Conservation (phyloP, 2,113 vertebrate species). For the Toxotes jaculatrix region DNA sequence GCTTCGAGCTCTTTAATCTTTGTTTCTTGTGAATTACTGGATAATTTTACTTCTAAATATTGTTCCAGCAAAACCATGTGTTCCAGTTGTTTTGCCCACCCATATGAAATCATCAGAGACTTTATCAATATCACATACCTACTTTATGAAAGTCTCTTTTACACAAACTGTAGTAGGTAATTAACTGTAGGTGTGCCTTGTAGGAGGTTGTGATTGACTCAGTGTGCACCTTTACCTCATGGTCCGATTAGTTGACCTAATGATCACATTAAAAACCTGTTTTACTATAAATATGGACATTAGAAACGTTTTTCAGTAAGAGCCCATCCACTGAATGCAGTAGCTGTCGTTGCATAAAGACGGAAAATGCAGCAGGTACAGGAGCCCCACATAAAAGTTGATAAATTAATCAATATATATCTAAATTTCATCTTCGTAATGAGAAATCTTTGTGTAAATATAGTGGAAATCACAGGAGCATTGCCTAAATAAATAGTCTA, state of each 20-base stretch:
- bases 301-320: background rate
- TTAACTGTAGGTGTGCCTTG: background rate
- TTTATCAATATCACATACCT: background rate
- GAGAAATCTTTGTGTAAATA: constrained; percentile 1
- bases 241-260: background rate
- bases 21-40: too few relatives aligned
- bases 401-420: background rate
- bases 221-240: background rate
- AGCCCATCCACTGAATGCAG: background rate
- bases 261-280: background rate
- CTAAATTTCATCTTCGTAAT: background rate
- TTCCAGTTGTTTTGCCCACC: background rate
- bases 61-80: background rate
- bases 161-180: background rate
- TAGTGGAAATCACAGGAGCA: background rate
- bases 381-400: background rate
- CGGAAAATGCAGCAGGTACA: background rate
- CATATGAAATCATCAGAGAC: background rate
- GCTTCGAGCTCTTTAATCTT: too few relatives aligned
- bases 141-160: background rate
- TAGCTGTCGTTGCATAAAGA: background rate
- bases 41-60: too few relatives aligned
- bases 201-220: background rate
- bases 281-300: background rate
- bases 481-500: constrained; percentile 1